A percentile compares a stretch with the other conserved stretches of the same genome.
Conservation (phyloP, 2,888 invertebrate species). For the Shargacucullia verbasci region DNA sequence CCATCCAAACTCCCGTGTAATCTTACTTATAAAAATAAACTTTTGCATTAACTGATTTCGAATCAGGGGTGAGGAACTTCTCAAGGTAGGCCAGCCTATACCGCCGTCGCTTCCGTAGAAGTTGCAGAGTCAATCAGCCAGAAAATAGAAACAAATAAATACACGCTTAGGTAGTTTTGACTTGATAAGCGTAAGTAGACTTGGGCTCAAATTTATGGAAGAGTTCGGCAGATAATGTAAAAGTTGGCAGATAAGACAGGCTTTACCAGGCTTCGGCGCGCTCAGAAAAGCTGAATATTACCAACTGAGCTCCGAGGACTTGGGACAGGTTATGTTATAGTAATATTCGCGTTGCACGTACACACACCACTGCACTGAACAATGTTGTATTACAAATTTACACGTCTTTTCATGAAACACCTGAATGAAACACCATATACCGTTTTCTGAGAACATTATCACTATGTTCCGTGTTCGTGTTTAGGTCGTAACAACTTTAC, state of each 20-base stretch:
- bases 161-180: slow-evolving; percentile 85
- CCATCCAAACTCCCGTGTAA: slow-evolving; percentile 85
- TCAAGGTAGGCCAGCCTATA: slow-evolving; percentile 79
- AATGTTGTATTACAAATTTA: slow-evolving; percentile 23
- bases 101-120: slow-evolving; percentile 72
- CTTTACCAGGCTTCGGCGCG: slow-evolving; percentile 73
- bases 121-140: slow-evolving; percentile 83
- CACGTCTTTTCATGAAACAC: slow-evolving; percentile 4
- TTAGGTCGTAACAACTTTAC: background rate
- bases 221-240: slow-evolving; percentile 83
- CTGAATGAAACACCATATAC: slow-evolving; percentile 1
- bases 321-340: slow-evolving; percentile 66
- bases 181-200: slow-evolving; percentile 84
- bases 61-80: slow-evolving; percentile 82
- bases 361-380: background rate
- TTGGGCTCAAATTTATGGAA: slow-evolving; percentile 82
- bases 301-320: slow-evolving; percentile 63
- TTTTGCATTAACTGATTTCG: slow-evolving; percentile 89
- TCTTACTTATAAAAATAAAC: slow-evolving; percentile 90
- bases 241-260: slow-evolving; percentile 84
- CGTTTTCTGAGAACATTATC: slow-evolving; percentile 13
- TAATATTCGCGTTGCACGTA: slow-evolving; percentile 60
- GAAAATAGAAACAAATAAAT: slow-evolving; percentile 88
- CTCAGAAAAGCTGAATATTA: slow-evolving; percentile 75
- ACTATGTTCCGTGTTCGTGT: slow-evolving; percentile 1